Percentiles rank a stretch among this genome's conserved stretches.
Conservation (phyloP, 2,888 invertebrate species). For the Muscina levida region DNA sequence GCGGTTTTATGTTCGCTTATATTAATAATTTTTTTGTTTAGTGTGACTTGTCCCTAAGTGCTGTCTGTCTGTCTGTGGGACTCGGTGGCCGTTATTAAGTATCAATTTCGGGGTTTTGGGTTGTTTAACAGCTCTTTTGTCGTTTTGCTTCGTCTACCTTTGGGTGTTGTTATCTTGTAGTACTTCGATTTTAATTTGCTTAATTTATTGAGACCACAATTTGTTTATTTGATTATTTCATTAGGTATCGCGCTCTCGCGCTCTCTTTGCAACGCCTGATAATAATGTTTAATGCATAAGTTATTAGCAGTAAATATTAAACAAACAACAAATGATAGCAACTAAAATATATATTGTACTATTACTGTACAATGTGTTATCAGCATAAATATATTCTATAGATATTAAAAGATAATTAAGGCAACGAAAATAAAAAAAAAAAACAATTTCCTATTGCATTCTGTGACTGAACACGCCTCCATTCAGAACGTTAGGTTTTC, state of each 20-base stretch:
- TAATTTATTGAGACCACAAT: slow-evolving; percentile 48
- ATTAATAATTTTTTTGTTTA: no score
- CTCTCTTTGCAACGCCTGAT: no score
- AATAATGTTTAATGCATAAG: background rate
- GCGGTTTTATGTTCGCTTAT: slow-evolving; percentile 50
- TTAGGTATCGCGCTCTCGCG: background rate
- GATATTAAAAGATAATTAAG: no score
- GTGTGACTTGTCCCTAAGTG: no score
- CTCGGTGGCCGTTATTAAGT: slow-evolving; percentile 20
- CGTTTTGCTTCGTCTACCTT: slow-evolving; percentile 4
- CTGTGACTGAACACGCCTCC: no score
- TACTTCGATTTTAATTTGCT: slow-evolving; percentile 30
- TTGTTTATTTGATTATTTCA: slow-evolving; percentile 33
- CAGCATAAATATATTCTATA: background rate
- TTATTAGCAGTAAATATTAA: background rate
- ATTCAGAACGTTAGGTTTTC: no score
- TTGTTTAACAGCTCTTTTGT: background rate
- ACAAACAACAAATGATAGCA: no score
- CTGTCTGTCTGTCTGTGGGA: background rate
- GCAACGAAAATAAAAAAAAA: no score
- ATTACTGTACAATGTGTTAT: no score
- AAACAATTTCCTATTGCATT: no score
- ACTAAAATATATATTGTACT: no score
- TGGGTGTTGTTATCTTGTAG: slow-evolving; percentile 25
- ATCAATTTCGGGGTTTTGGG: background rate